Evolutionary conservation across 2,888 invertebrate genomes (phyloP).

Genomic region (Theretra japonica): DNA sequence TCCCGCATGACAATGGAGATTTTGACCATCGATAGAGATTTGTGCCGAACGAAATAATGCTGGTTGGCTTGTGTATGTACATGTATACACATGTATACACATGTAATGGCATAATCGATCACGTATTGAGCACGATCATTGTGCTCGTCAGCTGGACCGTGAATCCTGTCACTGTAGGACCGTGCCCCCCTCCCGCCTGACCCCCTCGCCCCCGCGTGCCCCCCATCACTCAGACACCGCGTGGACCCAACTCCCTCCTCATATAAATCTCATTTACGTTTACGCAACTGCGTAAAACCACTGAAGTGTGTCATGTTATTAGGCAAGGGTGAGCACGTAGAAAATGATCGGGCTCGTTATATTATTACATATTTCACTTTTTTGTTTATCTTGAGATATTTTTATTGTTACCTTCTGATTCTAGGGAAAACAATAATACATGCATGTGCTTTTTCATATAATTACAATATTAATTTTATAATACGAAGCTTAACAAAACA

Average conservation of each 20-base stretch:
- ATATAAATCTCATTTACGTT: slow-evolving; percentile 80
- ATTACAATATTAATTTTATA: too few relatives aligned
- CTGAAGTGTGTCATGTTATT: slow-evolving; percentile 73
- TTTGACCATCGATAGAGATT: slow-evolving; percentile 26
- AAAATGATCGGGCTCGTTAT: slow-evolving; percentile 4
- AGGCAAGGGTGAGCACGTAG: slow-evolving; percentile 50
- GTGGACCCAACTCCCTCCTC: slow-evolving; percentile 43
- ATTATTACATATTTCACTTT: slow-evolving; percentile 28
- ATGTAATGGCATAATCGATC: slow-evolving; percentile 81
- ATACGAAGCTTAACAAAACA: too few relatives aligned
- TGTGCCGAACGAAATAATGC: slow-evolving; percentile 22
- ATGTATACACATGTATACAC: slow-evolving; percentile 58
- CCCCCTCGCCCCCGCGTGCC: slow-evolving; percentile 48
- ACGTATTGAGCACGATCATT: slow-evolving; percentile 82
- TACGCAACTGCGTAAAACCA: slow-evolving; percentile 79
- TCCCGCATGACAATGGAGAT: slow-evolving; percentile 4
- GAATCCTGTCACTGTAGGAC: slow-evolving; percentile 79
- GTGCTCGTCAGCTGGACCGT: slow-evolving; percentile 81
- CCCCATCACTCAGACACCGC: slow-evolving; percentile 49
- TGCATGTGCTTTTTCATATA: too few relatives aligned
- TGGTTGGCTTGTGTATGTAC: slow-evolving; percentile 39
- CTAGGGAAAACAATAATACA: too few relatives aligned
- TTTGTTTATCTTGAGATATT: not conserved
- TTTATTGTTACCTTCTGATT: not conserved
- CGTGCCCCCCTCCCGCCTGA: slow-evolving; percentile 45